Evolutionary conservation across 1,140 invertebrate genomes (phyloP).

Genomic region (Teleogryllus occipitalis): DNA sequence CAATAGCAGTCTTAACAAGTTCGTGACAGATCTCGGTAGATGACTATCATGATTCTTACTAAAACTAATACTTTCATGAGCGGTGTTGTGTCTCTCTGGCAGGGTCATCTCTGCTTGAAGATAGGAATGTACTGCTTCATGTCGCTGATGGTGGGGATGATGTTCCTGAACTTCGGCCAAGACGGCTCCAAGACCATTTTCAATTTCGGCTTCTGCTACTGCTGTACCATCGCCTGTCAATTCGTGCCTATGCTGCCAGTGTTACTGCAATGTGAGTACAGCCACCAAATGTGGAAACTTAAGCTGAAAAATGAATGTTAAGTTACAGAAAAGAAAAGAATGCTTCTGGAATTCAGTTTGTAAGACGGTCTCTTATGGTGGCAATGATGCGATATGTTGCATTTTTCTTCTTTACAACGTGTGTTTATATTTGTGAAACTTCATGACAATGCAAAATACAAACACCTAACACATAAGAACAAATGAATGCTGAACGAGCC

Average conservation of each 20-base stretch:
- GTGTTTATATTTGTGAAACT: neutral
- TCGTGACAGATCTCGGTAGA: too few relatives aligned
- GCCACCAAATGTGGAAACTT: neutral
- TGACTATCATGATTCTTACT: too few relatives aligned
- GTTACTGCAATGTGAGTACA: constrained; percentile 61
- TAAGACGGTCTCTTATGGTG: neutral
- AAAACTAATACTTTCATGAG: too few relatives aligned
- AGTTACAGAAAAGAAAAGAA: neutral
- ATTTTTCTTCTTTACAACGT: neutral
- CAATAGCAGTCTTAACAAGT: too few relatives aligned
- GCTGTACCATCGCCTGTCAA: constrained; percentile 63
- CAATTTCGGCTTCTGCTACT: constrained; percentile 74
- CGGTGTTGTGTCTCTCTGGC: constrained; percentile 30
- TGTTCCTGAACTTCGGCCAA: constrained; percentile 62
- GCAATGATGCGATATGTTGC: too few relatives aligned
- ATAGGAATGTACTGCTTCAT: constrained; percentile 56
- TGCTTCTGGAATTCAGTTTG: neutral
- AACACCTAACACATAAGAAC: neutral
- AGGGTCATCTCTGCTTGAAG: constrained; percentile 63
- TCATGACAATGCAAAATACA: neutral
- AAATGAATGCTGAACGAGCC: too few relatives aligned
- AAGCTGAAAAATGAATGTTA: neutral
- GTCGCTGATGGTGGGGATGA: constrained; percentile 55
- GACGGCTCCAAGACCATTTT: constrained; percentile 71
- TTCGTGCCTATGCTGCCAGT: constrained; percentile 74